phyloP scores from a whole-genome alignment of 2,888 invertebrate genomes.

The Noctua pronuba region DNA sequence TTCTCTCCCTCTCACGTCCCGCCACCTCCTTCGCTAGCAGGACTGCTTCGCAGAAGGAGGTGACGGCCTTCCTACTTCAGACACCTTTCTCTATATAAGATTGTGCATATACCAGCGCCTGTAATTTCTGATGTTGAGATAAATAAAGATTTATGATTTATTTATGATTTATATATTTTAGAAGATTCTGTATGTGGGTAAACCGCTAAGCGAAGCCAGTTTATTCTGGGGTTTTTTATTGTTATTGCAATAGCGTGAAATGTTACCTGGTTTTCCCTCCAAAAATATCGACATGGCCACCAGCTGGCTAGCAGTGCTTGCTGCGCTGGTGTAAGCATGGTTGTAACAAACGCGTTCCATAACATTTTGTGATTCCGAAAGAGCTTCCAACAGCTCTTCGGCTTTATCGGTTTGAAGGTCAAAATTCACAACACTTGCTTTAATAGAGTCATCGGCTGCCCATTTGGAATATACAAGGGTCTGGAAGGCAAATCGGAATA shows the following conservation, averaged over 20 bases:
- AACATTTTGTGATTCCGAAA: conserved; percentile 69
- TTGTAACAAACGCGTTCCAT: conserved; percentile 73
- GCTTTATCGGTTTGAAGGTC: conserved; percentile 71
- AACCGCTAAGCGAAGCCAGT: neutral
- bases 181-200: neutral
- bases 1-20: too few species aligned
- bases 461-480: conserved; percentile 74
- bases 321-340: conserved; percentile 86
- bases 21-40: too few species aligned
- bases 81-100: too few species aligned
- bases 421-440: conserved; percentile 77
- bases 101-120: too few species aligned
- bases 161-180: too few species aligned
- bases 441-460: conserved; percentile 74
- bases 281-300: conserved; percentile 89
- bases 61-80: too few species aligned
- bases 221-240: too few species aligned
- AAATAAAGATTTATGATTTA: too few species aligned
- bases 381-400: conserved; percentile 75
- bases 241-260: neutral
- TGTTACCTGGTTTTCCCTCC: conserved; percentile 86
- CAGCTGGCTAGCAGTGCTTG: conserved; percentile 89
- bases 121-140: too few species aligned
- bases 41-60: too few species aligned
- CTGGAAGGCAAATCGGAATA: conserved; percentile 69